phyloP scores from a whole-genome alignment of 2,888 invertebrate species.

The Chorisops tibialis region DNA sequence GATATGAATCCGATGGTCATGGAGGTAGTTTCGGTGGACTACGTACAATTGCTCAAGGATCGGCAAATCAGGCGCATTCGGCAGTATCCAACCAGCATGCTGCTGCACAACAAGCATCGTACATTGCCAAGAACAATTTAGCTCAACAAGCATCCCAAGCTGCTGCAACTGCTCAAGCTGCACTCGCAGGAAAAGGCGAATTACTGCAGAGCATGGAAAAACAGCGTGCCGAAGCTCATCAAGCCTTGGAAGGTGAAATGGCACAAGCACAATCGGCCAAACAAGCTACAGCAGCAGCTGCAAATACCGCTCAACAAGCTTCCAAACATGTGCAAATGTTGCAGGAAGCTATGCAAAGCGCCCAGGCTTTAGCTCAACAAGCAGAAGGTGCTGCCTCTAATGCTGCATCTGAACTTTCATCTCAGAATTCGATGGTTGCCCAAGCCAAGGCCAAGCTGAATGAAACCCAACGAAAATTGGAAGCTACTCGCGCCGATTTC shows the following conservation, averaged over 20 bases:
- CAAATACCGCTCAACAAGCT: conserved; percentile 66
- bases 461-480: conserved; percentile 62
- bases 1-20: conserved; percentile 51
- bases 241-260: conserved; percentile 64
- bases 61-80: conserved; percentile 73
- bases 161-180: conserved; percentile 66
- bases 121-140: conserved; percentile 71
- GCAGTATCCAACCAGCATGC: conserved; percentile 70
- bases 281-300: conserved; percentile 63
- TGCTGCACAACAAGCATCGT: conserved; percentile 76
- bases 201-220: conserved; percentile 68
- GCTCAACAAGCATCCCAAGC: conserved; percentile 75
- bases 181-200: conserved; percentile 66
- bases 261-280: conserved; percentile 69
- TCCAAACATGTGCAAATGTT: conserved; percentile 63
- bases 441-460: conserved; percentile 64
- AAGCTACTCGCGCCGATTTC: conserved; percentile 65
- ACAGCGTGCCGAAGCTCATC: conserved; percentile 69
- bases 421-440: conserved; percentile 73
- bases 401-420: conserved; percentile 67
- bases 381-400: conserved; percentile 67
- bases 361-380: conserved; percentile 60
- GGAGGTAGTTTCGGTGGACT: conserved; percentile 52
- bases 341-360: conserved; percentile 67
- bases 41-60: conserved; percentile 69